A percentile compares a stretch with the other conserved stretches of the same genome.
phyloP scores from a whole-genome alignment of 2,888 invertebrate species.

The Globia sparganii region DNA sequence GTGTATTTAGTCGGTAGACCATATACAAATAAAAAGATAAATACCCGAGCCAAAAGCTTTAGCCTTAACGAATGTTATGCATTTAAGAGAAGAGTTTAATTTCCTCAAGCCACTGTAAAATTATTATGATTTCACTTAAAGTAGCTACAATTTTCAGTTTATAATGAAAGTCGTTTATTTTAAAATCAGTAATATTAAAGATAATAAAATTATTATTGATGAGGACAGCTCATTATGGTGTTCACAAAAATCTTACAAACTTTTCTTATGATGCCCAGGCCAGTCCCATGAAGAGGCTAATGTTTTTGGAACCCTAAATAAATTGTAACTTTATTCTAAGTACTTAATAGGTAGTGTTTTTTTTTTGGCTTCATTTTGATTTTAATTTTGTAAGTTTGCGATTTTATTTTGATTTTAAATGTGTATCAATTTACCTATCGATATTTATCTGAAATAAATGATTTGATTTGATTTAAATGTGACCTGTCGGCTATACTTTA shows the following conservation, averaged over 20 bases:
- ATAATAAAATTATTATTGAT: neutral
- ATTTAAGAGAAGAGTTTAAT: conserved; percentile 29
- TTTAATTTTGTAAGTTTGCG: too few species aligned
- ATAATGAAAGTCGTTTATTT: conserved; percentile 1
- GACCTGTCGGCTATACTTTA: neutral
- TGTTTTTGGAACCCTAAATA: neutral
- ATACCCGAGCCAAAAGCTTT: neutral
- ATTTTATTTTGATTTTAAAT: too few species aligned
- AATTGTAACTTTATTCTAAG: neutral
- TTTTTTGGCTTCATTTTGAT: too few species aligned
- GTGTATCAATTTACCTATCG: too few species aligned
- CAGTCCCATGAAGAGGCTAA: neutral
- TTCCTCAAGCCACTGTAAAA: conserved; percentile 28
- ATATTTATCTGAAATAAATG: too few species aligned
- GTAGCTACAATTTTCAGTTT: conserved; percentile 4
- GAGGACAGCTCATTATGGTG: neutral
- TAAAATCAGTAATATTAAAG: neutral
- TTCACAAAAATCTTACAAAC: neutral
- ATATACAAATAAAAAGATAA: neutral
- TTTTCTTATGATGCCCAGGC: neutral
- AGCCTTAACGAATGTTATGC: conserved; percentile 18
- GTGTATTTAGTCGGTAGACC: neutral
- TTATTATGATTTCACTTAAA: conserved; percentile 8
- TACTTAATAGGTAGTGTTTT: neutral
- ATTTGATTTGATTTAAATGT: too few species aligned